Evolutionary conservation across 1,140 invertebrate genomes (phyloP).

Genomic region (Leptopilina boulardi): DNA sequence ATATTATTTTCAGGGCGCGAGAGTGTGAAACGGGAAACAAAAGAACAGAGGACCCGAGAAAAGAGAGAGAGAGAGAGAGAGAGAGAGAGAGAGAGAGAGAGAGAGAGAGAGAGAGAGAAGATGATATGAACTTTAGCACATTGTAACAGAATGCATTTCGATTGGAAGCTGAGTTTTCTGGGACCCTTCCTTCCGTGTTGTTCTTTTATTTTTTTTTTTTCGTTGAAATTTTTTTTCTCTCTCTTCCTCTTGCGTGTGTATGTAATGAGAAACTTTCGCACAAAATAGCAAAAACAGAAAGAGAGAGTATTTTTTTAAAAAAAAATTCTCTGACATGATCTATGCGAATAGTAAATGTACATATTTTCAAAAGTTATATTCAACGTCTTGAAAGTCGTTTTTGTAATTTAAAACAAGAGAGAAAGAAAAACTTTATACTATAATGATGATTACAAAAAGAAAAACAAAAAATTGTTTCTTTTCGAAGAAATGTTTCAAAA

Average conservation of each 20-base stretch:
- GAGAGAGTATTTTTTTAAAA: not conserved
- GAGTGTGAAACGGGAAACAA: constrained; percentile 37
- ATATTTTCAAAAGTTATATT: too few species aligned
- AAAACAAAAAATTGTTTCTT: too few species aligned
- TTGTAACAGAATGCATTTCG: not conserved
- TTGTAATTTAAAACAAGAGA: too few species aligned
- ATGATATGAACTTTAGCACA: constrained; percentile 1
- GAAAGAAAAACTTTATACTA: too few species aligned
- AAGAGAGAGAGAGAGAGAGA: not conserved
- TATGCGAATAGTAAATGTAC: too few species aligned
- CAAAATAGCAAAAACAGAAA: not conserved
- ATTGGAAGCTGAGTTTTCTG: constrained; percentile 14
- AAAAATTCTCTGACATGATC: too few species aligned
- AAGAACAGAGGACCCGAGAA: constrained; percentile 33
- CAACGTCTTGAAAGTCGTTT: too few species aligned
- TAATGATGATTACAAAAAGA: too few species aligned
- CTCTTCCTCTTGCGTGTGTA: too few species aligned
- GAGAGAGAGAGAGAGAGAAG: not conserved
- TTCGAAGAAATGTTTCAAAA: too few species aligned
- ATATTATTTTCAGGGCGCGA: constrained; percentile 40
- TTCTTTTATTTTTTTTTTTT: not conserved
- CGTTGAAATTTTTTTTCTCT: not conserved
- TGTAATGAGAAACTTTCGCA: not conserved
- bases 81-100: not conserved
- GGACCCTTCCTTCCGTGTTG: not conserved